These are phyloP conservation scores for Lepidurus arcticus DNA, from an alignment of 1,140 invertebrate species.

Conservation along the genomic window DNA sequence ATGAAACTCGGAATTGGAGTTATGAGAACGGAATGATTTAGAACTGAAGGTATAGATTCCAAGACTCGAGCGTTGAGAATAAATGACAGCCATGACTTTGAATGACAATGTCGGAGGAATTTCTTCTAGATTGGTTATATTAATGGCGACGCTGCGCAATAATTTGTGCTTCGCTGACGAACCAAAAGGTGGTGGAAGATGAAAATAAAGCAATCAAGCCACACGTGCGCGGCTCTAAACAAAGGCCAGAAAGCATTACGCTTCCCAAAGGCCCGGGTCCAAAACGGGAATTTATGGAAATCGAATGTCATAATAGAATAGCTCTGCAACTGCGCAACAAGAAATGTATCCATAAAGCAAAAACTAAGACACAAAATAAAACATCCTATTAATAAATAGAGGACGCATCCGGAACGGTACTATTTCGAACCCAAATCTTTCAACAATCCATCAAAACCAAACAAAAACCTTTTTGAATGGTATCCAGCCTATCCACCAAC, in stretches of 20 bases:
- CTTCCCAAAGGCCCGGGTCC: not conserved
- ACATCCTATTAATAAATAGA: not conserved
- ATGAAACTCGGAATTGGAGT: no score
- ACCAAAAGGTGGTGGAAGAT: not conserved
- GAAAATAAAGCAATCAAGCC: not conserved
- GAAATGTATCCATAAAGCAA: not conserved
- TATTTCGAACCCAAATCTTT: not conserved
- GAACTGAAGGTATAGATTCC: no score
- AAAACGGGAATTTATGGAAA: conserved; percentile 2
- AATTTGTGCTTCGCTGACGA: not conserved
- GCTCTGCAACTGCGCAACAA: not conserved
- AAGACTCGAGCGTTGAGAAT: no score
- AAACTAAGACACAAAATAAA: not conserved
- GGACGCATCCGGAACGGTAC: not conserved
- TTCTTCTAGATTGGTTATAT: not conserved
- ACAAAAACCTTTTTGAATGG: not conserved
- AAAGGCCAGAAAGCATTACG: not conserved
- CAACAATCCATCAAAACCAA: conserved; percentile 2
- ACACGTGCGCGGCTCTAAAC: not conserved
- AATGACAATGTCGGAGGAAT: not conserved
- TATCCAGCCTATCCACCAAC: not conserved
- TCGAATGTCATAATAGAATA: conserved; percentile 19
- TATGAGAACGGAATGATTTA: no score
- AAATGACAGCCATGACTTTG: not conserved
- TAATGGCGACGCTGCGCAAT: not conserved